These are phyloP conservation scores for Trichechus manatus DNA, from an alignment of 2,113 vertebrate genomes.

Conservation along the genomic window DNA sequence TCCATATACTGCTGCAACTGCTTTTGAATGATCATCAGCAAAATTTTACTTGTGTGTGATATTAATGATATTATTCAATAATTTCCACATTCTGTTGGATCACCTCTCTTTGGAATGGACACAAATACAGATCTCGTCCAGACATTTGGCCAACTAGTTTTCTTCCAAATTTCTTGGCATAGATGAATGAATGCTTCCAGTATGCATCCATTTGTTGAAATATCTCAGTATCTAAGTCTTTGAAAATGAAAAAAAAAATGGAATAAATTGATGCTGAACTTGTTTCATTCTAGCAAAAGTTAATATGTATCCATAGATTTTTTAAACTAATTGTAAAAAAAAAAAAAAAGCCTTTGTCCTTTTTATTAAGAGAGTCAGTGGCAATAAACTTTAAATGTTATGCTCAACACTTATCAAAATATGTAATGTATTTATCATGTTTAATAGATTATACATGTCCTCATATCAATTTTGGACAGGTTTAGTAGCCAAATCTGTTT, in stretches of 20 bases:
- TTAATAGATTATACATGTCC: neutral
- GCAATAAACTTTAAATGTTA: neutral
- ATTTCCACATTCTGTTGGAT: too few relatives aligned
- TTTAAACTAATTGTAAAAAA: constrained; percentile 32
- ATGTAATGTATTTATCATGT: neutral
- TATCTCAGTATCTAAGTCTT: neutral
- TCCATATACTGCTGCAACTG: too few relatives aligned
- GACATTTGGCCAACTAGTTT: too few relatives aligned
- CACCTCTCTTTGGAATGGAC: too few relatives aligned
- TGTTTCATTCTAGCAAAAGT: neutral
- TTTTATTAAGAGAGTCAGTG: neutral
- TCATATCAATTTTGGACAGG: neutral
- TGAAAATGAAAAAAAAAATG: neutral
- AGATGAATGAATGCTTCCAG: too few relatives aligned
- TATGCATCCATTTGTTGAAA: too few relatives aligned
- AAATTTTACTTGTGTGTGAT: too few relatives aligned
- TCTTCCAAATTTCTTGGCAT: too few relatives aligned
- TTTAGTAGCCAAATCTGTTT: neutral
- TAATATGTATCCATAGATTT: neutral
- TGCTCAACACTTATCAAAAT: neutral
- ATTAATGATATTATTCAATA: too few relatives aligned
- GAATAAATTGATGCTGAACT: neutral
- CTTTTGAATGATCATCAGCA: too few relatives aligned
- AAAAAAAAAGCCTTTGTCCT: neutral
- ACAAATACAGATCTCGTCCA: too few relatives aligned